These are phyloP conservation scores for Meloidogyne exigua DNA, from an alignment of 1,140 invertebrate genomes.

Conservation along the genomic window DNA sequence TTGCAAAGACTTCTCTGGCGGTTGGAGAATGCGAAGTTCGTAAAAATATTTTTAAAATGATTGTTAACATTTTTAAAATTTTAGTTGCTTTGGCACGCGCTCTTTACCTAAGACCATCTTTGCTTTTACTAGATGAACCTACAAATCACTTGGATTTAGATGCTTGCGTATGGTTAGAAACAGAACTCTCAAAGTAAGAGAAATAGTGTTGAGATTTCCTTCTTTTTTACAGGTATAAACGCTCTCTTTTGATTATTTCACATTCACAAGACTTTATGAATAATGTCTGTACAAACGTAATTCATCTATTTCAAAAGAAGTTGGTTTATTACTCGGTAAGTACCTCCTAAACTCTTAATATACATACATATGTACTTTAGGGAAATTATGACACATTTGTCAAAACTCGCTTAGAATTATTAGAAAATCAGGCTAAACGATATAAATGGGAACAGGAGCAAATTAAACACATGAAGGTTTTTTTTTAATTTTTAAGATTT, in stretches of 20 bases:
- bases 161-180: slow-evolving; percentile 98
- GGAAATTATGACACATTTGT: slow-evolving; percentile 94
- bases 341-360: neutral
- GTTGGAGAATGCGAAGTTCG: neutral
- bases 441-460: slow-evolving; percentile 99
- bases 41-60: neutral
- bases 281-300: slow-evolving; percentile 96
- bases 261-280: slow-evolving; percentile 99
- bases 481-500: slow-evolving; percentile 14
- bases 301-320: slow-evolving; percentile 88
- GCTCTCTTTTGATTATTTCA: slow-evolving; percentile 95
- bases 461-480: slow-evolving; percentile 95
- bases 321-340: slow-evolving; percentile 89
- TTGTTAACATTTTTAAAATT: neutral
- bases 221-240: slow-evolving; percentile 84
- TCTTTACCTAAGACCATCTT: slow-evolving; percentile 67
- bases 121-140: slow-evolving; percentile 70
- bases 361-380: slow-evolving; percentile 60
- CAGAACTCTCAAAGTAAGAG: slow-evolving; percentile 83
- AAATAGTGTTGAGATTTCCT: slow-evolving; percentile 72
- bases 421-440: slow-evolving; percentile 97
- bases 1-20: slow-evolving; percentile 89
- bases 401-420: slow-evolving; percentile 82
- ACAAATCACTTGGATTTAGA: slow-evolving; percentile 77
- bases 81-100: slow-evolving; percentile 88